Percentiles rank a stretch among this genome's conserved stretches.
Conservation (phyloP, 2,888 invertebrate genomes). For the Drosophila algonquin region DNA sequence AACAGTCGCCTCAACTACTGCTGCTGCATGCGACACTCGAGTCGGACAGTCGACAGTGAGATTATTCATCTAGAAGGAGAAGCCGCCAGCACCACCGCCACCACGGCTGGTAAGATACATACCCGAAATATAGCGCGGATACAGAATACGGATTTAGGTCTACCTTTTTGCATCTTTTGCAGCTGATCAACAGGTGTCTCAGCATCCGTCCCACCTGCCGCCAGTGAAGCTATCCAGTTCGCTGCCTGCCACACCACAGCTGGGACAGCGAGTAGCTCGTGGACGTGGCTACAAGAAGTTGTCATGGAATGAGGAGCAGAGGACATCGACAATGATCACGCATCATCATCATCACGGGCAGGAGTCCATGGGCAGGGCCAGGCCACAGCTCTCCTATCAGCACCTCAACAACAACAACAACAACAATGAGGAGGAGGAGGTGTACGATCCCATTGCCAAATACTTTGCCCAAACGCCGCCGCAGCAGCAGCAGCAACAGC, state of each 20-base stretch:
- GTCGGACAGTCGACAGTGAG: conserved; percentile 35
- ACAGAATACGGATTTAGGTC: not conserved
- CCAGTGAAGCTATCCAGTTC: conserved; percentile 61
- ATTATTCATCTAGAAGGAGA: conserved; percentile 9
- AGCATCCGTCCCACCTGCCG: conserved; percentile 1
- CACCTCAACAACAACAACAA: conserved; percentile 25
- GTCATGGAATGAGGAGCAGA: conserved; percentile 50
- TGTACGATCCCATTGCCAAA: conserved; percentile 44
- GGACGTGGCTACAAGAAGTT: conserved; percentile 63
- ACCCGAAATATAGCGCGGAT: not conserved
- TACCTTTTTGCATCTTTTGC: not conserved
- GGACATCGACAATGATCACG: conserved; percentile 25
- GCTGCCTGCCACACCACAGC: conserved; percentile 70
- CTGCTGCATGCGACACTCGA: conserved; percentile 60
- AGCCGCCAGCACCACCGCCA: not conserved
- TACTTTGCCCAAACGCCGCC: conserved; percentile 35
- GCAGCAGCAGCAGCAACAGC: conserved; percentile 29
- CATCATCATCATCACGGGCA: conserved; percentile 40
- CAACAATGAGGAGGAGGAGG: conserved; percentile 31
- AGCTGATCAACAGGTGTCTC: conserved; percentile 11
- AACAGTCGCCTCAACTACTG: conserved; percentile 48
- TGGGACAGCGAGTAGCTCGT: conserved; percentile 62
- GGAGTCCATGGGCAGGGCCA: conserved; percentile 35
- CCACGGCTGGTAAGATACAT: not conserved
- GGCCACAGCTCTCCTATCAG: conserved; percentile 32